These are phyloP conservation scores for Melitaea athalia DNA, from an alignment of 2,888 invertebrate species.

Conservation along the genomic window DNA sequence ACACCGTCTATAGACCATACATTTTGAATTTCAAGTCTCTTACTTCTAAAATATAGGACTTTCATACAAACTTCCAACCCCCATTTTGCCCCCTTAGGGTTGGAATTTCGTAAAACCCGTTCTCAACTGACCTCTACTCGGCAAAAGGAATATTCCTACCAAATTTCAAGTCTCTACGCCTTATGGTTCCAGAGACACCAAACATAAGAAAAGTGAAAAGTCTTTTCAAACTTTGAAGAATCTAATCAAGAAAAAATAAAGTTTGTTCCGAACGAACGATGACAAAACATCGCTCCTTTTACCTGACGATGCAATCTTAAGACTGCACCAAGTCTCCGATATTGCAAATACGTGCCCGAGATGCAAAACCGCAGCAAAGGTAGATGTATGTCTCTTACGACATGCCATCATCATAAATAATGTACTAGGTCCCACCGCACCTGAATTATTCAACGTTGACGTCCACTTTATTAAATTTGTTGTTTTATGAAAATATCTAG, in stretches of 20 bases:
- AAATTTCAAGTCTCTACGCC: too few species aligned
- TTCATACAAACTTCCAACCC: too few species aligned
- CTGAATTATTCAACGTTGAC: slow-evolving; percentile 77
- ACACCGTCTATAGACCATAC: too few species aligned
- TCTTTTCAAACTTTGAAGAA: slow-evolving; percentile 16
- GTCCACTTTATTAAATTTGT: slow-evolving; percentile 80
- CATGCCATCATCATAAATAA: slow-evolving; percentile 80
- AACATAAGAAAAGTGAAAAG: not conserved
- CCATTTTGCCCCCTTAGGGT: too few species aligned
- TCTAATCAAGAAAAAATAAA: slow-evolving; percentile 13
- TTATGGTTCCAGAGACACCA: too few species aligned
- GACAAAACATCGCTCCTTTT: slow-evolving; percentile 34
- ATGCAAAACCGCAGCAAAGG: slow-evolving; percentile 76
- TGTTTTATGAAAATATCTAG: slow-evolving; percentile 69
- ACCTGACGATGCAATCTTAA: slow-evolving; percentile 39
- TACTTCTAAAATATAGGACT: too few species aligned
- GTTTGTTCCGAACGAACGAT: slow-evolving; percentile 27
- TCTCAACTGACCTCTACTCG: too few species aligned
- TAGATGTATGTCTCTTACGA: slow-evolving; percentile 69
- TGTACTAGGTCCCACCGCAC: slow-evolving; percentile 67
- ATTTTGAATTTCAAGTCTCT: too few species aligned
- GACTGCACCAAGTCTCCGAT: slow-evolving; percentile 54
- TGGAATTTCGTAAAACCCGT: too few species aligned
- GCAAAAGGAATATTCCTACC: too few species aligned
- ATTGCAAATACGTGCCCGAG: slow-evolving; percentile 70